A percentile compares a stretch with the other conserved stretches of the same genome.
Conservation (phyloP, 2,888 invertebrate genomes). For the Epinotia bilunana region DNA sequence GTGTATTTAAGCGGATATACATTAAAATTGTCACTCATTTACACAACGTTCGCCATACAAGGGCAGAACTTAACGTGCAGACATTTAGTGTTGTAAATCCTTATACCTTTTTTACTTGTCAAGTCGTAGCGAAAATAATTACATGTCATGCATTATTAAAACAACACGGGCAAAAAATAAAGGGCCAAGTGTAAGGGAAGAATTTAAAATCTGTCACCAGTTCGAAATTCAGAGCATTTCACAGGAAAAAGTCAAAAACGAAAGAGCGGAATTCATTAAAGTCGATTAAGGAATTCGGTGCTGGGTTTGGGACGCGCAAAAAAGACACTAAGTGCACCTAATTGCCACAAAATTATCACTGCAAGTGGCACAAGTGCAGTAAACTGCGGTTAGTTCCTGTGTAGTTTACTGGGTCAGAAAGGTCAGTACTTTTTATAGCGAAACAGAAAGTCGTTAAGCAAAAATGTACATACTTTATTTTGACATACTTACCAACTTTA, state of each 20-base stretch:
- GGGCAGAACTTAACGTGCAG: constrained; percentile 56
- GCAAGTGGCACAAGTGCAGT: constrained; percentile 57
- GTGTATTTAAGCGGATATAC: constrained; percentile 33
- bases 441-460: not conserved
- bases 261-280: constrained; percentile 76
- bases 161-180: constrained; percentile 66
- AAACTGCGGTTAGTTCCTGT: constrained; percentile 30
- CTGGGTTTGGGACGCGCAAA: constrained; percentile 59
- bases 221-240: constrained; percentile 78
- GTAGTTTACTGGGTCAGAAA: not conserved
- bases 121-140: constrained; percentile 75
- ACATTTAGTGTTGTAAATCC: constrained; percentile 64
- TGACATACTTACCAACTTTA: not conserved
- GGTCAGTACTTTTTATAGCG: not conserved
- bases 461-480: not conserved
- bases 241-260: constrained; percentile 69
- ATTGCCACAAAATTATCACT: constrained; percentile 69
- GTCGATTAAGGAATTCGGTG: constrained; percentile 72
- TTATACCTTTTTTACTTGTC: constrained; percentile 60
- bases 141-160: constrained; percentile 81
- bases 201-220: constrained; percentile 83
- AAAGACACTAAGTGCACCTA: constrained; percentile 62
- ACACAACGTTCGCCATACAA: constrained; percentile 40
- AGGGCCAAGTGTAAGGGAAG: constrained; percentile 80
- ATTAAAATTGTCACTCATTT: constrained; percentile 43